A percentile compares a stretch with the other conserved stretches of the same genome.
Conservation (phyloP, 2,113 vertebrate species). For the Sphaerodactylus townsendi region DNA sequence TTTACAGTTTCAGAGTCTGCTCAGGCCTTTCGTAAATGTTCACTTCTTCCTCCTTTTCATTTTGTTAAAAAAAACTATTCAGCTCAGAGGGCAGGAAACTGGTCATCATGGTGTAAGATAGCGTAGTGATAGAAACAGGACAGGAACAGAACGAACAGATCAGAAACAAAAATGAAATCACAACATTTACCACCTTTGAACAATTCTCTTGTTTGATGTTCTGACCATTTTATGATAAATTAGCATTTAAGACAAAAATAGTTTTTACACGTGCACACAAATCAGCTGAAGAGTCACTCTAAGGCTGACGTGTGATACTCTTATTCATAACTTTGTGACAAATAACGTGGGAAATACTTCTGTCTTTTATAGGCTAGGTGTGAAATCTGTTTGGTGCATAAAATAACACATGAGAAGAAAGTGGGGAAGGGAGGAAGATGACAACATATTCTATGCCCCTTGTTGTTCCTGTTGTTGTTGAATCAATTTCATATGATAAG, state of each 20-base stretch:
- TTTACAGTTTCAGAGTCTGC: slow-evolving; percentile 62
- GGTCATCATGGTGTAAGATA: not conserved
- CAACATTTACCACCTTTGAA: not conserved
- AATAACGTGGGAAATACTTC: not conserved
- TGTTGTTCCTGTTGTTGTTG: not conserved
- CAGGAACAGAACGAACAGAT: not conserved
- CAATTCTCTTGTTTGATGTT: not conserved
- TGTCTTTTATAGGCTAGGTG: not conserved
- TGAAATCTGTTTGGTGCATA: not conserved
- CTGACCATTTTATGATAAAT: not conserved
- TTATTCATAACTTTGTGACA: not conserved
- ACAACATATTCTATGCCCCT: too few species aligned
- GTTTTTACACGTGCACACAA: not conserved
- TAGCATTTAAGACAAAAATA: not conserved
- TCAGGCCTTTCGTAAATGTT: slow-evolving; percentile 46
- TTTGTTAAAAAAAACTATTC: not conserved
- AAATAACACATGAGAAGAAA: not conserved
- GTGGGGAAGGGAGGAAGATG: too few species aligned
- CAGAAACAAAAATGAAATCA: not conserved
- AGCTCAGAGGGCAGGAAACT: not conserved
- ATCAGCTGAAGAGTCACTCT: not conserved
- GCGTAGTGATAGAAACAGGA: not conserved
- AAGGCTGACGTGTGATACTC: not conserved
- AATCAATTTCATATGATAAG: not conserved
- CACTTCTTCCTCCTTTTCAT: slow-evolving; percentile 53